Evolutionary conservation across 2,888 invertebrate genomes (phyloP).

Genomic region (Ceraclea dissimilis): DNA sequence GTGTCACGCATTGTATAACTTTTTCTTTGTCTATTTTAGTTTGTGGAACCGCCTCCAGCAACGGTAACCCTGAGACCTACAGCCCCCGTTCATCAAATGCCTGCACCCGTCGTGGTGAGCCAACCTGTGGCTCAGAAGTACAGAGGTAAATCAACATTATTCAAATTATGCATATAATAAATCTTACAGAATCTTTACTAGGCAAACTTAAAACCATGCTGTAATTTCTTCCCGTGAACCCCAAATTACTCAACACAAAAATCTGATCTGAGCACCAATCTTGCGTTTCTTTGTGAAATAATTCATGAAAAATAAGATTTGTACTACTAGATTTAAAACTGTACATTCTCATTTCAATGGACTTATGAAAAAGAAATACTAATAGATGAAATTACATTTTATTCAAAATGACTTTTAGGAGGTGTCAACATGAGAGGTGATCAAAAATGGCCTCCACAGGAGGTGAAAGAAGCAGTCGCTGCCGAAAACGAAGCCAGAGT

Average conservation of each 20-base stretch:
- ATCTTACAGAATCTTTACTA: no score
- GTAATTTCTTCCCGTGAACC: no score
- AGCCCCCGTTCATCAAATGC: constrained; percentile 67
- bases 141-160: constrained; percentile 42
- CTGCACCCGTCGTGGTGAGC: constrained; percentile 66
- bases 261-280: no score
- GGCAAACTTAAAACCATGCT: not conserved
- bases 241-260: not conserved
- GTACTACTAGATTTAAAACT: no score
- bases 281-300: no score
- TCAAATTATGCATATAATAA: no score
- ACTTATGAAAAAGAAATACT: no score
- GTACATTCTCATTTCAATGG: no score
- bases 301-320: no score
- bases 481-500: constrained; percentile 66
- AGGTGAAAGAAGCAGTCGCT: constrained; percentile 63
- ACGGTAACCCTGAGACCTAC: constrained; percentile 66
- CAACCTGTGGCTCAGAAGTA: constrained; percentile 72
- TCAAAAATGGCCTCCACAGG: constrained; percentile 80
- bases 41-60: constrained; percentile 55
- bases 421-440: constrained; percentile 80
- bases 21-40: constrained; percentile 28
- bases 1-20: not conserved
- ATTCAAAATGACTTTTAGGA: constrained; percentile 41
- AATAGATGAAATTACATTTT: no score